A percentile compares a stretch with the other conserved stretches of the same genome.
phyloP scores from a whole-genome alignment of 2,888 invertebrate genomes.

The Andrena trimmerana region DNA sequence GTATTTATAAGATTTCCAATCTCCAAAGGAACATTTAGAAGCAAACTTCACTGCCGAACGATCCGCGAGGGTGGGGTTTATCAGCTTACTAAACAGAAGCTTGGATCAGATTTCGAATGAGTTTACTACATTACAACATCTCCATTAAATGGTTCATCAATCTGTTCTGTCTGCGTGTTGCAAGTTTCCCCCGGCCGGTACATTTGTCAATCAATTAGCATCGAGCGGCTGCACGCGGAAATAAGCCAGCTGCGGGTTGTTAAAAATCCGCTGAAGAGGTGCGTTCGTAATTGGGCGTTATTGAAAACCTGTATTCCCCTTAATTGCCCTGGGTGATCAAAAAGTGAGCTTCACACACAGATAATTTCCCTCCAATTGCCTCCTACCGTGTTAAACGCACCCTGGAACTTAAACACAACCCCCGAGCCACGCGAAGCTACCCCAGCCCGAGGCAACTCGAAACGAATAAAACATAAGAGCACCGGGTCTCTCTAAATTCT shows the following conservation, averaged over 20 bases:
- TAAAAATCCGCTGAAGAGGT: constrained; percentile 9
- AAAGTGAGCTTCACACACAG: background rate
- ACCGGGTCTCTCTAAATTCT: background rate
- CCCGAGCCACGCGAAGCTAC: too few relatives aligned
- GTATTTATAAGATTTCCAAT: background rate
- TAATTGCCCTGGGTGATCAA: background rate
- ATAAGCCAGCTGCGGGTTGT: background rate
- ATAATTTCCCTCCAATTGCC: background rate
- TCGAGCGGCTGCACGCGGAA: background rate
- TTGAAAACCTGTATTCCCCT: background rate
- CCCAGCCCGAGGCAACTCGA: too few relatives aligned
- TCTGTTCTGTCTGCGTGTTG: too few relatives aligned
- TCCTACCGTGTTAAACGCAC: background rate
- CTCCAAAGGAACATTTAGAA: background rate
- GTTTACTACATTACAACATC: too few relatives aligned
- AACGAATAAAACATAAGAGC: too few relatives aligned
- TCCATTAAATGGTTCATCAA: too few relatives aligned
- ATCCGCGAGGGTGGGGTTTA: too few relatives aligned
- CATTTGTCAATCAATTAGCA: constrained; percentile 13
- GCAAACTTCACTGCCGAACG: background rate
- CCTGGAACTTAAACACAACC: background rate
- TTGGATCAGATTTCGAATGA: too few relatives aligned
- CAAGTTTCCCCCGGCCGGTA: background rate
- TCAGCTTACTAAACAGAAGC: too few relatives aligned
- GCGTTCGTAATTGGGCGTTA: constrained; percentile 4